Evolutionary conservation across 2,113 vertebrate genomes (phyloP), one percentile per base, ranked within the genome.

Genomic region (Solea solea): DNA sequence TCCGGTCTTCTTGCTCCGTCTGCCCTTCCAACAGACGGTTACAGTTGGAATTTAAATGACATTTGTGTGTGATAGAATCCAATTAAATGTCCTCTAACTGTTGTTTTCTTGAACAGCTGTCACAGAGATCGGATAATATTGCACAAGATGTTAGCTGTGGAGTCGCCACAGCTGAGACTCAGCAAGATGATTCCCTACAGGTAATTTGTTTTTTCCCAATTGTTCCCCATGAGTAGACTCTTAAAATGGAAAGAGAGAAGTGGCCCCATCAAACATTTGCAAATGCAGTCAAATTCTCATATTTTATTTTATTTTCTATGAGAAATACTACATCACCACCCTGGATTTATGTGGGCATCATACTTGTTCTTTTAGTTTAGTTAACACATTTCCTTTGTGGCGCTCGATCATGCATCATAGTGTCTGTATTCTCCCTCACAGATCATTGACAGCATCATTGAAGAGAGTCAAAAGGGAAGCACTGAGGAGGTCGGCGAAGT

Each of bases 361-460:
- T 15, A 44, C 4, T 41, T 8, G 45, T 9, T 56, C 12, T 46
- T 63, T 46, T 46, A 7, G 7, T 27, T 8, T 8, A 41, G 21
- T 12, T 6, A 14, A 40, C 9, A 25, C 13, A 8, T 45, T 48
- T 60, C 2, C 13, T 15, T 11, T 57, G 25, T 7, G n/a, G 3
- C 12, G 39, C 1, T 0, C 8, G 15, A 69, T 21, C 27, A 46
- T 67, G 39, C 7, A 34, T 51, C 5, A 27, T 28, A 10, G 16
- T 14, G 70, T 42, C 9, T 13, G 2, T 64, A 8, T 66, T 85
- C 62, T 85, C 86, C 10, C 50, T 86, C 69, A 21, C 76, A 98
- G 97, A 99, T 99, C 72, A 98, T 99, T 76, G 97, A 98, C 87
- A 97, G 96, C 93, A 99, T 98, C 91, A 97, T 99, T 78, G 95